These are phyloP conservation scores for Venustaconcha ellipsiformis DNA, from an alignment of 1,140 invertebrate genomes.

Conservation along the genomic window DNA sequence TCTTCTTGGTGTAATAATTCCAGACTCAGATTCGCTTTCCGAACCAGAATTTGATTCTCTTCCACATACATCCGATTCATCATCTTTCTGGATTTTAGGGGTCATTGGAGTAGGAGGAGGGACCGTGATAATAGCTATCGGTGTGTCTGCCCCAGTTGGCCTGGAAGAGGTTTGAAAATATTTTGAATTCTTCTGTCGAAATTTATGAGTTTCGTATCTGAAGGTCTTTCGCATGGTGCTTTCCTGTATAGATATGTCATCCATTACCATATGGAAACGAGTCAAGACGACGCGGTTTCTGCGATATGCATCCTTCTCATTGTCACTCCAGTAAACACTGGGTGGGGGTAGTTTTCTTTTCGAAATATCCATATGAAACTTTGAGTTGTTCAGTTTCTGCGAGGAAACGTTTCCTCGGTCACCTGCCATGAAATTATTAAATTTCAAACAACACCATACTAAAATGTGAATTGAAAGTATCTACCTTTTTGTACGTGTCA, in stretches of 20 bases:
- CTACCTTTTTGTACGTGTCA: no score
- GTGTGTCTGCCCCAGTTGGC: neutral
- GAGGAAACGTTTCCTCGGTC: no score
- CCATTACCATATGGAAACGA: constrained; percentile 19
- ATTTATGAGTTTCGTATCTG: constrained; percentile 22
- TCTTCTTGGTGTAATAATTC: constrained; percentile 5
- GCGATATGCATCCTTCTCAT: constrained; percentile 20
- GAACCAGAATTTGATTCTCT: neutral
- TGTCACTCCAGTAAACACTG: constrained; percentile 21
- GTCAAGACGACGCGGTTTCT: constrained; percentile 21
- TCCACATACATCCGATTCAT: neutral
- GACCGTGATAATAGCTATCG: constrained; percentile 1
- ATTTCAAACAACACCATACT: no score
- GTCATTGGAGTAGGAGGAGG: constrained; percentile 10
- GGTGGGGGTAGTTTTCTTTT: no score
- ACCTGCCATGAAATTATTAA: no score
- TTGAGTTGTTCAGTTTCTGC: no score
- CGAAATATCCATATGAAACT: no score
- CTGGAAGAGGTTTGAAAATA: constrained; percentile 8
- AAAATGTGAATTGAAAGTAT: no score
- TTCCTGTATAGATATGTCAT: constrained; percentile 9
- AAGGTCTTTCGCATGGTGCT: constrained; percentile 8
- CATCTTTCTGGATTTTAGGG: neutral
- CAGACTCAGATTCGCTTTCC: neutral
- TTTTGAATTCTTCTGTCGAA: constrained; percentile 14